Base-by-base conservation (phyloP, 2,113 vertebrate species). In the Terrapene triunguis region DNA sequence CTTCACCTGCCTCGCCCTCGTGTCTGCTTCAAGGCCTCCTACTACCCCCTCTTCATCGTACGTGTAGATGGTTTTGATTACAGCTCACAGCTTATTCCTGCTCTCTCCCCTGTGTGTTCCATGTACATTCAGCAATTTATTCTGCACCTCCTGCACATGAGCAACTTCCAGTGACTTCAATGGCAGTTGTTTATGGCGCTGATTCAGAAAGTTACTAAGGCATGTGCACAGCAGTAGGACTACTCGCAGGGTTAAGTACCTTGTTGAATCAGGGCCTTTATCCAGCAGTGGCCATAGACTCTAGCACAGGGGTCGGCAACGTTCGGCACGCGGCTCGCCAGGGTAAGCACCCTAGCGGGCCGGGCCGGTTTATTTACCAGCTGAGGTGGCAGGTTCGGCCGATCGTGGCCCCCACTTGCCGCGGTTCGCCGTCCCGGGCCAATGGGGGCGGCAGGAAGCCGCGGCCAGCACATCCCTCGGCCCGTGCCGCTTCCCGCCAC, bases 191-290 rank as follows among this genome's bases (percentile, higher is more conserved):
- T 85, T 82, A 87, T 84, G 82, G 86, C 50, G 89, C 82, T 76
- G 10, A 42, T 80, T 85, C 86, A 96, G 86, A 10, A 79, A 93
- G 74, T 85, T 89, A 95, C 92, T 35, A 22, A 38, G n/a, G 35
- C 19, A 72, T 72, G n/a, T 80, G 54, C 47, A 12, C 54, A 80
- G 85, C 82, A 84, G 89, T 8, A 38, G 89, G 85, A 78, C 90
- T 93, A 80, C 92, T 94, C 3, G 21, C 82, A 72, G 22, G 95
- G 91, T 95, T 4, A 80, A 96, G 94, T 76, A 38, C 82, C 94
- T 29, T 54, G 44, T 95, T 97, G 92, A 97, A 96, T 96, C 94
- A 94, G 79, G 93, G 86, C 54, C 42, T 94, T 91, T 91, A 5
- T 87, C 84, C 91, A 79, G 57, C 88, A 25, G 50, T 76, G 88